Evolutionary conservation across 1,140 invertebrate genomes (phyloP).

Genomic region (Lucilia cuprina): DNA sequence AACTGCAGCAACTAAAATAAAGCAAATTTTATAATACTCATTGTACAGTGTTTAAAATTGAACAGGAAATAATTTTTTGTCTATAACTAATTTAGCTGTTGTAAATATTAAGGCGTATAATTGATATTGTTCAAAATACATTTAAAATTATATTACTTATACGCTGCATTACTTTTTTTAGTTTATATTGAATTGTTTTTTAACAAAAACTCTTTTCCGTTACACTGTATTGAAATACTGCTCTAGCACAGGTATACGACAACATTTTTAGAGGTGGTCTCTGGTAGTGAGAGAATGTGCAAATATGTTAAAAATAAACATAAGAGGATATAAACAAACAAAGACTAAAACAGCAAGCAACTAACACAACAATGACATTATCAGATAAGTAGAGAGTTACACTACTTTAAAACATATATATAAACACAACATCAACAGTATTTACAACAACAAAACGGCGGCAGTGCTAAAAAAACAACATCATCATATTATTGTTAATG

Average conservation of each 20-base stretch:
- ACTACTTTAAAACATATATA: not conserved
- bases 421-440: not conserved
- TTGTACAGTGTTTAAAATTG: not conserved
- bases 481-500: not conserved
- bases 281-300: constrained; percentile 12
- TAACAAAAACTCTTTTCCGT: no score
- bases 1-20: not conserved
- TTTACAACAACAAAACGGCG: not conserved
- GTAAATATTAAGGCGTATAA: no score
- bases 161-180: no score
- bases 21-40: not conserved
- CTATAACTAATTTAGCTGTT: no score
- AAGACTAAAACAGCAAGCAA: not conserved
- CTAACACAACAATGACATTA: not conserved
- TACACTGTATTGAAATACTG: no score
- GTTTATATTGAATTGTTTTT: no score
- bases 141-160: no score
- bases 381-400: not conserved
- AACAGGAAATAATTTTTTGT: not conserved
- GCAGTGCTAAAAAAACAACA: not conserved
- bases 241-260: no score
- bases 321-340: not conserved
- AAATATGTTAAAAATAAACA: constrained; percentile 31
- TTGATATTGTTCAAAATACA: no score
- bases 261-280: not conserved